Base-by-base conservation (phyloP, 2,113 vertebrate species). In the Grammomys dolichurus region DNA sequence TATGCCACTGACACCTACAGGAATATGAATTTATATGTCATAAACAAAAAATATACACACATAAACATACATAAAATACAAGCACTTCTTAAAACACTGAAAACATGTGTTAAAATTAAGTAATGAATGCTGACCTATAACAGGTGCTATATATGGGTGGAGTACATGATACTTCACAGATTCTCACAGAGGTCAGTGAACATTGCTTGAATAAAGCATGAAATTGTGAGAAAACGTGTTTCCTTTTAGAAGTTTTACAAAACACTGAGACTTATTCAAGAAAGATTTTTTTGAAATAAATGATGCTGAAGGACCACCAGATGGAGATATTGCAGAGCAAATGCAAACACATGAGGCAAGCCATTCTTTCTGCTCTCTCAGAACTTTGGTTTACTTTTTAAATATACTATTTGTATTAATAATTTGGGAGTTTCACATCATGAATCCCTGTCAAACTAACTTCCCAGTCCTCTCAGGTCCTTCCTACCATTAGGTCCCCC, bases 251-350 rank as follows among this genome's bases (percentile, higher is more conserved):
- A 80, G 1, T 48, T 84, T 77, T 63, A 51, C 24, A 84, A 19
- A 87, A 31, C 1, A 43, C 4, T 65, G 63, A 28, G 20, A 90
- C 36, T 7, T 72, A 14, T 9, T 88, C 14, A 8, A 86, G 7
- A 5, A 67, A 70, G 22, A 20, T 89, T 60, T 60, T 20, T 36
- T 7, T 48, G 40, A 40, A 40, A 33, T 40, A 40, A 48, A 36
- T 91, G 46, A 90, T 19, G 31, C 43, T 63, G n/a, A 2, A 24
- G 31, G 20, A 6, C 70, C 89, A 94, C 76, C 16, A 96, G 85
- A 46, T 92, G 93, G 93, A 70, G 88, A 54, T 63, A 92, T 89
- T 89, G 85, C 60, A 69, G 7, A 91, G 65, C 40, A 85, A 14
- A 96, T 77, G 51, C 36, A 84, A 76, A 67, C 28, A 77, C 10